Evolutionary conservation across 2,888 invertebrate genomes (phyloP).

Genomic region (Conistra vaccinii): DNA sequence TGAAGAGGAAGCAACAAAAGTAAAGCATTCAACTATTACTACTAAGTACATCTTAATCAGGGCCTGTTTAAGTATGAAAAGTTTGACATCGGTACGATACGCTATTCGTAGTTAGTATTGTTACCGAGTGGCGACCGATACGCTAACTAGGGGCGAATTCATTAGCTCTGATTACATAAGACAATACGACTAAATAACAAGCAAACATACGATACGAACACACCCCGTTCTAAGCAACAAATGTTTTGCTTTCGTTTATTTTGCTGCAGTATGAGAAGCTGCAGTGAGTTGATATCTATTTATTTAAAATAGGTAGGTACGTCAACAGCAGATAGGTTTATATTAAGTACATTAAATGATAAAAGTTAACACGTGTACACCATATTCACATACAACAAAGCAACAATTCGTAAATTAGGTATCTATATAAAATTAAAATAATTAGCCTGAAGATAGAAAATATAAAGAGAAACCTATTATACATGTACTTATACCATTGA

Average conservation of each 20-base stretch:
- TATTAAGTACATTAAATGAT: too few species aligned
- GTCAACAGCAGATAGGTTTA: too few species aligned
- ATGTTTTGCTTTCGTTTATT: conserved; percentile 37
- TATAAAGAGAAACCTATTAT: too few species aligned
- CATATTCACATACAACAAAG: too few species aligned
- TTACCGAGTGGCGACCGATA: conserved; percentile 71
- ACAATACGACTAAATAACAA: conserved; percentile 83
- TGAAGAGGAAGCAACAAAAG: not conserved
- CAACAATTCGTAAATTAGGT: too few species aligned
- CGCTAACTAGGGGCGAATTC: conserved; percentile 85
- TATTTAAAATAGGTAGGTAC: too few species aligned
- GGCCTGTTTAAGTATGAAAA: not conserved
- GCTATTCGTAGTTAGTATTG: conserved; percentile 19
- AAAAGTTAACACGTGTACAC: too few species aligned
- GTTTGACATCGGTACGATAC: conserved; percentile 15
- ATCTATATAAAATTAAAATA: too few species aligned
- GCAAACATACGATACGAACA: conserved; percentile 77
- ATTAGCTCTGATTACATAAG: conserved; percentile 87
- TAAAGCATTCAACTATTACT: not conserved
- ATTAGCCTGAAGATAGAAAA: too few species aligned
- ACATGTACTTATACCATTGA: too few species aligned
- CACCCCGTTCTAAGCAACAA: conserved; percentile 61
- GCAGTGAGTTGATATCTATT: not conserved
- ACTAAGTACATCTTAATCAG: not conserved
- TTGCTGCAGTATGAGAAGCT: conserved; percentile 1